Conservation (phyloP, 2,888 invertebrate genomes). For the Miltochrista miniata region DNA sequence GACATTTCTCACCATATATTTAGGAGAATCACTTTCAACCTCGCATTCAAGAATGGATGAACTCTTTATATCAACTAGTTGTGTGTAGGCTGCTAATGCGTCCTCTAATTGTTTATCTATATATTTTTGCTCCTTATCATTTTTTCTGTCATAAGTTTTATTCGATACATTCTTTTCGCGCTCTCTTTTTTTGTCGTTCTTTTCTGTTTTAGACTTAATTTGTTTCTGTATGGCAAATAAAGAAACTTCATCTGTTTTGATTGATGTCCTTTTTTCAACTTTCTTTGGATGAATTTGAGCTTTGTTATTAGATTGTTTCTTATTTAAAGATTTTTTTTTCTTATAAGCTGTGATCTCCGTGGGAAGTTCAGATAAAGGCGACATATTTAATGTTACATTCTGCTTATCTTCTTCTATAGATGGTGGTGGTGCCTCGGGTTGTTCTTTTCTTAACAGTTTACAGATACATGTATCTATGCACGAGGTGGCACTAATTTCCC, state of each 20-base stretch:
- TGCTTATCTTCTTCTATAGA: background rate
- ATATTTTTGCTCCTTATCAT: background rate
- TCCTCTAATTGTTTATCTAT: background rate
- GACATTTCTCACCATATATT: constrained; percentile 1
- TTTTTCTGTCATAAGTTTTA: background rate
- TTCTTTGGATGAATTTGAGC: background rate
- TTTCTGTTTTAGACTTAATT: background rate
- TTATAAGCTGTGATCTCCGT: no score
- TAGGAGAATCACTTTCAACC: background rate
- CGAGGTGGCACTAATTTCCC: constrained; percentile 8
- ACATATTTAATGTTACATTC: background rate
- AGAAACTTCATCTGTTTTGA: background rate
- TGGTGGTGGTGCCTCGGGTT: no score
- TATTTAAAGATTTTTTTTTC: no score
- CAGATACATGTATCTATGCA: constrained; percentile 27
- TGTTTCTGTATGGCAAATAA: background rate
- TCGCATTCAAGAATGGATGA: constrained; percentile 1
- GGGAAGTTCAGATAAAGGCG: no score
- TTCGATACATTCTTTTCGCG: background rate
- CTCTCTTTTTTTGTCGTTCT: background rate
- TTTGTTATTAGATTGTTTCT: no score
- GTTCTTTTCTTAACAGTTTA: constrained; percentile 30
- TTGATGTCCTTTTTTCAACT: background rate
- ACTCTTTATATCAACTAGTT: background rate
- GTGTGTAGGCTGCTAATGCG: background rate